phyloP scores from a whole-genome alignment of 2,888 invertebrate genomes.

The Orgyia antiqua region DNA sequence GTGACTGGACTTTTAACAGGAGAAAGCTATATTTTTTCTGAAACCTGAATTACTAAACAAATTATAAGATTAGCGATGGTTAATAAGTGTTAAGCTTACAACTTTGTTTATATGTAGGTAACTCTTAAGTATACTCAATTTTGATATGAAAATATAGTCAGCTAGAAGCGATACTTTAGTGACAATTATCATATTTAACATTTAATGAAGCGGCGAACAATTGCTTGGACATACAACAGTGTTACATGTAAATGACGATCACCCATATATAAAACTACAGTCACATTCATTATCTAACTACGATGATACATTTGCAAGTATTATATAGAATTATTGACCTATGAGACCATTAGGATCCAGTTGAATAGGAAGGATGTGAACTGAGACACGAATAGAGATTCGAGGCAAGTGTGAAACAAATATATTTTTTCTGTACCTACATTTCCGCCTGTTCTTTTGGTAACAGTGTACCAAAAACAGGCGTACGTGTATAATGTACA shows the following conservation, averaged over 20 bases:
- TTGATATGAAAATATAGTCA: constrained; percentile 50
- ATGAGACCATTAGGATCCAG: constrained; percentile 24
- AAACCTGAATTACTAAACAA: constrained; percentile 42
- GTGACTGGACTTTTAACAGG: constrained; percentile 39
- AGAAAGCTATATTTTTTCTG: constrained; percentile 42
- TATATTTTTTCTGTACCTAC: no score
- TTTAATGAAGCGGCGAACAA: constrained; percentile 60
- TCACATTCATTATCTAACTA: constrained; percentile 66
- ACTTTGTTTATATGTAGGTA: constrained; percentile 40
- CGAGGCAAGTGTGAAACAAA: no score
- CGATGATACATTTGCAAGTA: constrained; percentile 40
- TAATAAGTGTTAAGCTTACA: constrained; percentile 54
- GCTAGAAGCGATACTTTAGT: constrained; percentile 65
- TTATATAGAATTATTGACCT: constrained; percentile 37
- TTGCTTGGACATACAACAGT: constrained; percentile 47
- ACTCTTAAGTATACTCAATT: constrained; percentile 38
- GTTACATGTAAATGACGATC: constrained; percentile 35
- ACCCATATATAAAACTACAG: constrained; percentile 60
- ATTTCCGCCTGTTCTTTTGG: no score
- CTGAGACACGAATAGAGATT: not conserved
- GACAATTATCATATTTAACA: constrained; percentile 53
- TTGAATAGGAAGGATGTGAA: not conserved
- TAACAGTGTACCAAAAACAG: no score
- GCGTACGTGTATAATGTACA: no score
- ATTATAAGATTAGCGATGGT: no score